A percentile compares a stretch with the other conserved stretches of the same genome.
Conservation (phyloP, 2,113 vertebrate genomes). For the Lasiurus borealis region DNA sequence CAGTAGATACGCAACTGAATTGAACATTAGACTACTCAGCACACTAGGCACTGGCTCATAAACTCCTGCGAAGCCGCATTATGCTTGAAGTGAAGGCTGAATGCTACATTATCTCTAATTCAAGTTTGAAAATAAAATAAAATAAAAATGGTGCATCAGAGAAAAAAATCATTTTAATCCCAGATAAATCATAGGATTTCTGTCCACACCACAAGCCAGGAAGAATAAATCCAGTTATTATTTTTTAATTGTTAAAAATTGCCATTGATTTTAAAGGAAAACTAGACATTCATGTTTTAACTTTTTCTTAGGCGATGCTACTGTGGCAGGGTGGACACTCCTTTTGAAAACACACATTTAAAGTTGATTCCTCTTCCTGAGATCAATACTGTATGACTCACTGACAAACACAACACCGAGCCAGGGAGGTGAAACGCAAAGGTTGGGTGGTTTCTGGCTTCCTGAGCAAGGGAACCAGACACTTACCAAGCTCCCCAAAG, state of each 20-base stretch:
- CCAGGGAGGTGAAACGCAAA: neutral
- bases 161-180: neutral
- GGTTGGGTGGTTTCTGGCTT: neutral
- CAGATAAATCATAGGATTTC: neutral
- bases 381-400: constrained; percentile 41
- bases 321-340: too few relatives aligned
- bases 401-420: neutral
- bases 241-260: neutral
- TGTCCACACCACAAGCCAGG: neutral
- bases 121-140: constrained; percentile 39
- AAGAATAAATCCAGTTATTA: neutral
- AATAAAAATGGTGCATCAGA: neutral
- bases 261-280: neutral
- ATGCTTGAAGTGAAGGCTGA: constrained; percentile 26
- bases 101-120: constrained; percentile 8
- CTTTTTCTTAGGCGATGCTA: neutral
- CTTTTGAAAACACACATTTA: constrained; percentile 32
- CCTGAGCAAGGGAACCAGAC: neutral
- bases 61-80: constrained; percentile 44
- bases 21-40: constrained; percentile 51
- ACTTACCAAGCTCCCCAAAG: neutral
- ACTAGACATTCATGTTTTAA: neutral
- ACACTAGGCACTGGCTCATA: neutral
- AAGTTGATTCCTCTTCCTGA: constrained; percentile 2
- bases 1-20: constrained; percentile 44